These are phyloP conservation scores for Tenebrio molitor DNA, from an alignment of 1,140 invertebrate species.

Conservation along the genomic window DNA sequence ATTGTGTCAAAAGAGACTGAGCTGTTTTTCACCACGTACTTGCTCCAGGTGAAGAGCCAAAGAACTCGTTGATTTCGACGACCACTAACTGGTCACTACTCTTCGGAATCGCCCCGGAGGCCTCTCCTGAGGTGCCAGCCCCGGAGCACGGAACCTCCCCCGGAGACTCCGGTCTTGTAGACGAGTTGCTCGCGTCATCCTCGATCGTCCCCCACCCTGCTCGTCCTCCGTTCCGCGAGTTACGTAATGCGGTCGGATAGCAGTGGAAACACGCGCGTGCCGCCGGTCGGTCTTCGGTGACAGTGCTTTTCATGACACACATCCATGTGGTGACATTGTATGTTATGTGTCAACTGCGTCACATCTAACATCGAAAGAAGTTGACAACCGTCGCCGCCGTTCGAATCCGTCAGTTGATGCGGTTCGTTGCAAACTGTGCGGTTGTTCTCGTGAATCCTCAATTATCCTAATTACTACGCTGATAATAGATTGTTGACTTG, in stretches of 20 bases:
- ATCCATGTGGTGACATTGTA: conserved; percentile 20
- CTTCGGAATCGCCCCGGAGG: too few species aligned
- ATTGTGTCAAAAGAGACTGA: too few species aligned
- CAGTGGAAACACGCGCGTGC: conserved; percentile 53
- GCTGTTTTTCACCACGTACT: too few species aligned
- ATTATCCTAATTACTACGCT: conserved; percentile 8
- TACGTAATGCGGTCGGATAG: conserved; percentile 53
- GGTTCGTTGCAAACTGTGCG: too few species aligned
- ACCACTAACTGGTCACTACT: too few species aligned
- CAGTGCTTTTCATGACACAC: conserved; percentile 21
- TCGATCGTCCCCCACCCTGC: conserved; percentile 9
- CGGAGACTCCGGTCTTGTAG: conserved; percentile 26
- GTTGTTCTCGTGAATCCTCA: conserved; percentile 7
- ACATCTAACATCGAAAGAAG: conserved; percentile 1
- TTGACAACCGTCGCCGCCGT: neutral
- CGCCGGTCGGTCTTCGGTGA: conserved; percentile 32
- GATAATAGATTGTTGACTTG: neutral
- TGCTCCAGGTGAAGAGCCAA: too few species aligned
- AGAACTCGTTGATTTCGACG: too few species aligned
- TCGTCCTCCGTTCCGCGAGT: conserved; percentile 44
- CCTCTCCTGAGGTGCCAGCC: too few species aligned
- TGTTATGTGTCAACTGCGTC: neutral
- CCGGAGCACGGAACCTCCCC: neutral
- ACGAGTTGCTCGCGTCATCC: conserved; percentile 22
- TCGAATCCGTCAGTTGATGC: too few species aligned